Evolutionary conservation across 2,888 invertebrate genomes (phyloP).

Genomic region (Athalia circularis): DNA sequence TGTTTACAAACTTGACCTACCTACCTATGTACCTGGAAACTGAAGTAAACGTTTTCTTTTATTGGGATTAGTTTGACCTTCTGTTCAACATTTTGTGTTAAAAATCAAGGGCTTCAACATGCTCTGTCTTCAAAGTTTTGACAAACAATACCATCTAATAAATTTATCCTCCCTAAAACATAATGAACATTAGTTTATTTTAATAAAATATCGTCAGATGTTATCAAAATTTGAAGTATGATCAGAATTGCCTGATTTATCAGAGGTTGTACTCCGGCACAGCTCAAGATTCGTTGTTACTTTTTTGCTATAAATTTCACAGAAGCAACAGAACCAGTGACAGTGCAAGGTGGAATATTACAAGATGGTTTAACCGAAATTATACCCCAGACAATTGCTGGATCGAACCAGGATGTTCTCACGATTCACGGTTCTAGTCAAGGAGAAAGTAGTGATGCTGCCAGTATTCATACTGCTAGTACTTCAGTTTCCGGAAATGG

Average conservation of each 20-base stretch:
- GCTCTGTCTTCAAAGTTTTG: no score
- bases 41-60: neutral
- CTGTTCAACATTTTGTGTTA: no score
- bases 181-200: neutral
- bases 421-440: conserved; percentile 64
- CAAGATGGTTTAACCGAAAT: conserved; percentile 64
- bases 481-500: conserved; percentile 72
- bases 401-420: conserved; percentile 65
- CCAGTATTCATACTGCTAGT: conserved; percentile 70
- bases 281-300: neutral
- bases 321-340: conserved; percentile 67
- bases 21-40: neutral
- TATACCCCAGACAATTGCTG: conserved; percentile 58
- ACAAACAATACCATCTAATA: neutral
- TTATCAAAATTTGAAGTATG: conserved; percentile 10
- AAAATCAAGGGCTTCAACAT: no score
- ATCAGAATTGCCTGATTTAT: conserved; percentile 12
- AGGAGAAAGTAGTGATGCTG: conserved; percentile 69
- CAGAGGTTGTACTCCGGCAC: neutral
- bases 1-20: conserved; percentile 31
- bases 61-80: neutral
- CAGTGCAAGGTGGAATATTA: conserved; percentile 62
- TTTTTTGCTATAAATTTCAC: conserved; percentile 44
- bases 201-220: neutral
- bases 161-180: neutral